These are phyloP conservation scores for Scyliorhinus canicula DNA, from an alignment of 2,797 vertebrate species.

Conservation along the genomic window DNA sequence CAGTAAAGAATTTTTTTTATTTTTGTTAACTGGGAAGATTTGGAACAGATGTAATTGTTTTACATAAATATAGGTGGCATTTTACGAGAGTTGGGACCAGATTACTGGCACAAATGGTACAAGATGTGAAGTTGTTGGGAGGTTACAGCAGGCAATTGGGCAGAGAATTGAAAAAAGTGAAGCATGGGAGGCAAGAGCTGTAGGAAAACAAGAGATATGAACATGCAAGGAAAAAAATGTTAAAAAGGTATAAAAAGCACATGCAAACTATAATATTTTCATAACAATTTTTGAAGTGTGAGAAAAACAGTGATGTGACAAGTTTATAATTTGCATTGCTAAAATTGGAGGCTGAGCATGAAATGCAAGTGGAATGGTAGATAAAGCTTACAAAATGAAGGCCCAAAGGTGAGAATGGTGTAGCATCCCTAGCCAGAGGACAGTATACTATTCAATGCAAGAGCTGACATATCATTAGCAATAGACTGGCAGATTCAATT, in stretches of 20 bases:
- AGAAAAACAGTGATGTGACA: neutral
- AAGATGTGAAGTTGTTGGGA: constrained; percentile 26
- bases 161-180: constrained; percentile 22
- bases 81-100: neutral
- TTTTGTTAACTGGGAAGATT: neutral
- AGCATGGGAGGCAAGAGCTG: neutral
- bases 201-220: neutral
- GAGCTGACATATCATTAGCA: constrained; percentile 15
- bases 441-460: neutral
- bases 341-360: neutral
- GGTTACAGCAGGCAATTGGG: constrained; percentile 24
- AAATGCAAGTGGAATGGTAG: neutral
- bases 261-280: neutral
- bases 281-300: neutral
- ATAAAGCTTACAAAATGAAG: neutral
- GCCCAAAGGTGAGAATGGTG: neutral
- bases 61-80: neutral
- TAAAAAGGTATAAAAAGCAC: neutral
- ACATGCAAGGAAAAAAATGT: neutral
- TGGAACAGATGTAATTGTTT: neutral
- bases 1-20: neutral
- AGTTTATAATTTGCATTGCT: constrained; percentile 16
- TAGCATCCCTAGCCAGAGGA: neutral
- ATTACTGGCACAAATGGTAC: neutral
- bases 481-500: constrained; percentile 27